phyloP scores from a whole-genome alignment of 2,888 invertebrate genomes.

The Nemoura dubitans region DNA sequence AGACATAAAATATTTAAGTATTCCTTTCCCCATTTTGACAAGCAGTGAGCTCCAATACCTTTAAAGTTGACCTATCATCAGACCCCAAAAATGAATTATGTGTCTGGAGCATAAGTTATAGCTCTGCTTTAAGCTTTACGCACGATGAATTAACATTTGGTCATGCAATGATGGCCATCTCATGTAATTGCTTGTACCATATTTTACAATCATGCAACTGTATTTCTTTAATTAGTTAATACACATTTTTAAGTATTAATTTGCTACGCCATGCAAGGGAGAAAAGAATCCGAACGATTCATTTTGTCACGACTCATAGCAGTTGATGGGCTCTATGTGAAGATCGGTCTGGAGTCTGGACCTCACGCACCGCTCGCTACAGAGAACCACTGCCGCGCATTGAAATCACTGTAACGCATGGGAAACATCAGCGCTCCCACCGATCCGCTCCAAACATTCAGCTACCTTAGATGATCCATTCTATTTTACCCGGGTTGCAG shows the following conservation, averaged over 20 bases:
- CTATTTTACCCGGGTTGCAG: too few species aligned
- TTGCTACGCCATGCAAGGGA: neutral
- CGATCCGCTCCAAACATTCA: too few species aligned
- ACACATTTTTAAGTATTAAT: neutral
- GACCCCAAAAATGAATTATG: neutral
- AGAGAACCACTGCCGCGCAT: too few species aligned
- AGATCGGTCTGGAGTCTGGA: too few species aligned
- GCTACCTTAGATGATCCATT: too few species aligned
- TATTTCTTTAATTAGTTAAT: slow-evolving; percentile 7
- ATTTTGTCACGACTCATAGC: neutral
- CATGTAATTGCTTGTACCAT: neutral
- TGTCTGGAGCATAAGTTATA: neutral
- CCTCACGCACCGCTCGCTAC: too few species aligned
- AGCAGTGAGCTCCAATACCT: neutral
- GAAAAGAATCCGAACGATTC: neutral
- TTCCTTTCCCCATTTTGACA: neutral
- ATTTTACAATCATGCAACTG: slow-evolving; percentile 4
- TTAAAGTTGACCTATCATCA: neutral
- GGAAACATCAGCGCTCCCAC: too few species aligned
- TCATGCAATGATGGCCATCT: neutral
- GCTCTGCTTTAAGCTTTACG: neutral
- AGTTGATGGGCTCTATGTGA: too few species aligned
- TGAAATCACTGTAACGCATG: too few species aligned
- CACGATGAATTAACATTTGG: neutral
- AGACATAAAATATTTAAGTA: neutral